These are phyloP conservation scores for Ammospiza nelsoni DNA, from an alignment of 2,113 vertebrate genomes.

Conservation along the genomic window DNA sequence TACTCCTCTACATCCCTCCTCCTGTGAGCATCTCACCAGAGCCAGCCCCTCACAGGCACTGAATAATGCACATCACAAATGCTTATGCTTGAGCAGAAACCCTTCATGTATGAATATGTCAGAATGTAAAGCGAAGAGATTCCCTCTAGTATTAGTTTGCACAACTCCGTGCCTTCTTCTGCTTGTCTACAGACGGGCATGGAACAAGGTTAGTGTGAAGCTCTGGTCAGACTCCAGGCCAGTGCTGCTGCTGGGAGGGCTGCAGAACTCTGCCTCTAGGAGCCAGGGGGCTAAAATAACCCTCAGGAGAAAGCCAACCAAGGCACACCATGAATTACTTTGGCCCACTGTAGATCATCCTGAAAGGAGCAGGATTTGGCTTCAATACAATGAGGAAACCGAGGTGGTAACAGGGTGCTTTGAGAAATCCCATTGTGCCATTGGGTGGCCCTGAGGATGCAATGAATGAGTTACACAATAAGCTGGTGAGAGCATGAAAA, in stretches of 20 bases:
- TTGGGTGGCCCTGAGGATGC: not conserved
- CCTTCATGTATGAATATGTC: fast-evolving
- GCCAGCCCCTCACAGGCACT: not conserved
- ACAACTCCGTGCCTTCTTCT: not conserved
- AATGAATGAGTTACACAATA: not conserved
- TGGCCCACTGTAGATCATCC: not conserved
- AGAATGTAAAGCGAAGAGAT: not conserved
- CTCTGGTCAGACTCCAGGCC: not conserved
- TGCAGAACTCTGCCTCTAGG: not conserved
- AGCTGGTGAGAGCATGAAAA: not conserved
- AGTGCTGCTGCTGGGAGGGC: not conserved
- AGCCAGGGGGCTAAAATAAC: not conserved
- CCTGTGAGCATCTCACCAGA: not conserved
- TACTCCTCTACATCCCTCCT: not conserved
- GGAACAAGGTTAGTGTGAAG: not conserved
- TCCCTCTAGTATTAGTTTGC: not conserved
- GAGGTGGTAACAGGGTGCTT: not conserved
- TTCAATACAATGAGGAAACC: not conserved
- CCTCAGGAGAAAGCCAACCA: not conserved
- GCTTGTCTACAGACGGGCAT: not conserved
- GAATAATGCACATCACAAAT: not conserved
- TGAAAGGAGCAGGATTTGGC: not conserved
- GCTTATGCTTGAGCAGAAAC: not conserved
- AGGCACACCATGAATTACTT: not conserved
- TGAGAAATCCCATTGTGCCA: not conserved